A percentile compares a stretch with the other conserved stretches of the same genome.
phyloP scores from a whole-genome alignment of 2,888 invertebrate species.

The Agriotes lineatus region DNA sequence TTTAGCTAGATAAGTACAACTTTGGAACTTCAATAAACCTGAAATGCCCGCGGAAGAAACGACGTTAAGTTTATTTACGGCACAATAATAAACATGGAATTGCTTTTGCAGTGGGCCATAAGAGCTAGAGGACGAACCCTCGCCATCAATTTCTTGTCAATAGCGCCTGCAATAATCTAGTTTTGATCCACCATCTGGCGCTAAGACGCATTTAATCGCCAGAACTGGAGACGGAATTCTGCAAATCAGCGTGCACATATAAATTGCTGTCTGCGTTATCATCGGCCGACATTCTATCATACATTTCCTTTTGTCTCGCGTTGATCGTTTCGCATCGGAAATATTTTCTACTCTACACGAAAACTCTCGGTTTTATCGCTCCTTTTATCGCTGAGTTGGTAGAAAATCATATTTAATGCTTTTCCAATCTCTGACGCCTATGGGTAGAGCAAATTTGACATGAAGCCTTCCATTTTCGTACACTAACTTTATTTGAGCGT shows the following conservation, averaged over 20 bases:
- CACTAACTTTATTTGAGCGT: conserved; percentile 31
- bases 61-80: too few species aligned
- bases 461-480: conserved; percentile 23
- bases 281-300: conserved; percentile 19
- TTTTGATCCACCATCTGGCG: too few species aligned
- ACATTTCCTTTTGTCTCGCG: conserved; percentile 34
- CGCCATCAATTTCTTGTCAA: too few species aligned
- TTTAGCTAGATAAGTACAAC: too few species aligned
- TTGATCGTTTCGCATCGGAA: conserved; percentile 15
- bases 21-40: too few species aligned
- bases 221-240: neutral
- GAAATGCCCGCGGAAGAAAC: too few species aligned
- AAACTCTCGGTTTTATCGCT: conserved; percentile 36
- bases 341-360: conserved; percentile 34
- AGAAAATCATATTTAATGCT: conserved; percentile 44
- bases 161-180: too few species aligned
- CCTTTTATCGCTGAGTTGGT: conserved; percentile 43
- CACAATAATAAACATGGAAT: too few species aligned
- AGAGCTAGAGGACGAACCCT: too few species aligned
- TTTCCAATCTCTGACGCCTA: conserved; percentile 37
- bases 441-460: conserved; percentile 32
- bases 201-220: neutral
- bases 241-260: neutral
- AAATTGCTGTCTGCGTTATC: conserved; percentile 12
- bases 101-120: too few species aligned